Percentiles rank a stretch among this genome's conserved stretches.
phyloP scores from a whole-genome alignment of 2,888 invertebrate species.

The Caenorhabditis virilis region DNA sequence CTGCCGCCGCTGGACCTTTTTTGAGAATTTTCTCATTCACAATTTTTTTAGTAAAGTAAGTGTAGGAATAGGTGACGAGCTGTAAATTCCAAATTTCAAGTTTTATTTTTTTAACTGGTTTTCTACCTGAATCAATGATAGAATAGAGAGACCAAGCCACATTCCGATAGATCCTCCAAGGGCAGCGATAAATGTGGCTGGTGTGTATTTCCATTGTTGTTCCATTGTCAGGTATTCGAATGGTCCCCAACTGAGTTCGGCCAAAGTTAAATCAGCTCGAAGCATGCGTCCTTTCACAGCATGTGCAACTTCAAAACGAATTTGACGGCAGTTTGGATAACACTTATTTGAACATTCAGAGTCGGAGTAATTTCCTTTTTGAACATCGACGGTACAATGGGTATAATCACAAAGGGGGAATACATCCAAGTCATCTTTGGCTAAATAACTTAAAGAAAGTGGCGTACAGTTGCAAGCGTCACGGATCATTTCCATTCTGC shows the following conservation, averaged over 20 bases:
- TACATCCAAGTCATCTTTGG: constrained; percentile 52
- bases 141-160: constrained; percentile 67
- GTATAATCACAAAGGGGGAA: constrained; percentile 64
- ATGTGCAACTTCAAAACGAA: constrained; percentile 61
- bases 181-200: constrained; percentile 64
- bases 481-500: constrained; percentile 64
- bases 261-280: constrained; percentile 61
- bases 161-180: constrained; percentile 68
- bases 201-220: constrained; percentile 59
- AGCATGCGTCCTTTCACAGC: constrained; percentile 61
- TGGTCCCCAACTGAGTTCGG: constrained; percentile 64
- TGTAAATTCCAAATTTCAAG: constrained; percentile 18
- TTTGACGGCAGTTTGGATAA: constrained; percentile 61
- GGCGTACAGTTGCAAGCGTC: constrained; percentile 63
- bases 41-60: constrained; percentile 54
- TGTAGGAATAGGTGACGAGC: constrained; percentile 62
- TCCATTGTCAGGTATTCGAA: constrained; percentile 67
- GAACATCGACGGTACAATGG: constrained; percentile 58
- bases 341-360: constrained; percentile 59
- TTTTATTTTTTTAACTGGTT: neutral
- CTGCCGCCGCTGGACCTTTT: constrained; percentile 18
- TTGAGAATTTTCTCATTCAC: constrained; percentile 52
- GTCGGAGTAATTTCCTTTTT: constrained; percentile 62
- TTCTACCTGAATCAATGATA: constrained; percentile 64
- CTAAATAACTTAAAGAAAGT: constrained; percentile 56